Conservation (phyloP, 2,888 invertebrate genomes). For the Cantharis rustica region DNA sequence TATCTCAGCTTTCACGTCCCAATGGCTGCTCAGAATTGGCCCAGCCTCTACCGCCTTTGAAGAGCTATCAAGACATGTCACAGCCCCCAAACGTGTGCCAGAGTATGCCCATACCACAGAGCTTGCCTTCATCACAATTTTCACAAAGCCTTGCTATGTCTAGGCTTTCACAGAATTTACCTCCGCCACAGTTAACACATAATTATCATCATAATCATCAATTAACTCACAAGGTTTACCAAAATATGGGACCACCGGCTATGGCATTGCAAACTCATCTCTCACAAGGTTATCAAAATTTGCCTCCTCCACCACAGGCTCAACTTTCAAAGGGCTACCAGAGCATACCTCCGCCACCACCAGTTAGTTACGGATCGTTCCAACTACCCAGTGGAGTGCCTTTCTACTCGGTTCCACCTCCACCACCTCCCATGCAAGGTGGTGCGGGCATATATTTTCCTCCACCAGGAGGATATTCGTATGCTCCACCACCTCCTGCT, state of each 20-base stretch:
- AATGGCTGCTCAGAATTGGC: slow-evolving; percentile 36
- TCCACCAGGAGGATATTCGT: slow-evolving; percentile 43
- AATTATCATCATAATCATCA: slow-evolving; percentile 26
- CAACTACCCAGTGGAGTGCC: slow-evolving; percentile 48
- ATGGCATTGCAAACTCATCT: slow-evolving; percentile 51
- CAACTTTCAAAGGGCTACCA: slow-evolving; percentile 40
- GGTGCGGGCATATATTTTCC: slow-evolving; percentile 38
- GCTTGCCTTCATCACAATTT: slow-evolving; percentile 15
- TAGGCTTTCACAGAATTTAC: not conserved
- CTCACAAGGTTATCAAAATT: slow-evolving; percentile 46
- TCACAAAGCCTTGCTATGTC: slow-evolving; percentile 15
- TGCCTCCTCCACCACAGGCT: slow-evolving; percentile 37
- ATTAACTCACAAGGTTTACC: slow-evolving; percentile 37
- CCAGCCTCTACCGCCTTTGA: slow-evolving; percentile 32
- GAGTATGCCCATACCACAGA: not conserved
- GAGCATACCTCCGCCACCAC: slow-evolving; percentile 40
- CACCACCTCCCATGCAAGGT: slow-evolving; percentile 46
- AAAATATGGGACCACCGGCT: slow-evolving; percentile 40
- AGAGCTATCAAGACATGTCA: slow-evolving; percentile 38
- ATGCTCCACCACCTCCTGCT: slow-evolving; percentile 50
- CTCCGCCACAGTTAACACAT: slow-evolving; percentile 34
- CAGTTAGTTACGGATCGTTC: slow-evolving; percentile 42
- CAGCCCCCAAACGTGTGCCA: slow-evolving; percentile 25
- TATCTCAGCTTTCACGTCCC: slow-evolving; percentile 16
- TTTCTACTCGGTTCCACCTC: slow-evolving; percentile 51